Conservation (phyloP, 2,113 vertebrate genomes). For the Chaetura pelagica region DNA sequence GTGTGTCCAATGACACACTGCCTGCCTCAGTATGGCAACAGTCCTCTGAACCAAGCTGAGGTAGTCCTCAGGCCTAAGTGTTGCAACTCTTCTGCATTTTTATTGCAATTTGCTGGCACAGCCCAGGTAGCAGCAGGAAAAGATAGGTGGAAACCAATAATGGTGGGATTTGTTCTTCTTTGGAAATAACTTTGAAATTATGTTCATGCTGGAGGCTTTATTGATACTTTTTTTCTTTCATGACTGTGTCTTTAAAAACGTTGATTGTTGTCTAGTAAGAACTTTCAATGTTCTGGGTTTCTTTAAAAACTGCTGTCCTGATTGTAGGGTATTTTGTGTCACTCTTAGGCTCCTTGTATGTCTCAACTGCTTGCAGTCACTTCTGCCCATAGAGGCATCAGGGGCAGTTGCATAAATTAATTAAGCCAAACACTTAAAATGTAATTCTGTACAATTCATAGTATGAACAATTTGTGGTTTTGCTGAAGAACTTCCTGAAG, state of each 20-base stretch:
- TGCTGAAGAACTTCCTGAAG: background rate
- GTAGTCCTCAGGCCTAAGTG: background rate
- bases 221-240: background rate
- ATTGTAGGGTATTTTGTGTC: background rate
- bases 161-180: background rate
- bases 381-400: background rate
- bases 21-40: background rate
- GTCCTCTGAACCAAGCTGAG: background rate
- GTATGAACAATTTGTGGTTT: background rate
- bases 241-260: background rate
- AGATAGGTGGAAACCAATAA: background rate
- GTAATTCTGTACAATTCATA: background rate
- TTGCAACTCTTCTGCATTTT: background rate
- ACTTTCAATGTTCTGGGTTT: background rate
- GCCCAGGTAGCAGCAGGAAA: background rate
- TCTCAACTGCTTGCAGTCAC: background rate
- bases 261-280: background rate
- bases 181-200: background rate
- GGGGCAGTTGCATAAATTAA: constrained; percentile 12
- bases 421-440: background rate
- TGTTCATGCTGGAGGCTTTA: background rate
- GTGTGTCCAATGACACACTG: fast-evolving
- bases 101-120: background rate
- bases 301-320: background rate
- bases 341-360: background rate